These are phyloP conservation scores for Bradypodion pumilum DNA, from an alignment of 2,797 vertebrate species.

Conservation along the genomic window DNA sequence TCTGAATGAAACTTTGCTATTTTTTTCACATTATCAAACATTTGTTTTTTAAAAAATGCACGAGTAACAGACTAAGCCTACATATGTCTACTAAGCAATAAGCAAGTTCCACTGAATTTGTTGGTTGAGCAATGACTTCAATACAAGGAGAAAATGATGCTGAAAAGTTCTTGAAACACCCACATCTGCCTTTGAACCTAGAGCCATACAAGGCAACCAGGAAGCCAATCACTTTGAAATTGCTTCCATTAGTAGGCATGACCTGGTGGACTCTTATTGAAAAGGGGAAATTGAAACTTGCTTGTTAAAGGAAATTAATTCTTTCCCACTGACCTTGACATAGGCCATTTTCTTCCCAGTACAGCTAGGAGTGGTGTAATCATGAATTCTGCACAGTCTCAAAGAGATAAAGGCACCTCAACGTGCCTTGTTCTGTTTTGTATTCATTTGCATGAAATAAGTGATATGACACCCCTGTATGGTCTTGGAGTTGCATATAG, in stretches of 20 bases:
- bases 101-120: too few relatives aligned
- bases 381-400: not conserved
- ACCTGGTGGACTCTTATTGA: not conserved
- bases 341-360: not conserved
- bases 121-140: too few relatives aligned
- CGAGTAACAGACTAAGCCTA: not conserved
- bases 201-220: not conserved
- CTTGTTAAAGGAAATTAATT: conserved; percentile 23
- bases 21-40: not conserved
- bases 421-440: not conserved
- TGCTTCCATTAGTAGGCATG: conserved; percentile 13
- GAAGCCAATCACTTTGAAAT: not conserved
- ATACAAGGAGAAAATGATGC: not conserved
- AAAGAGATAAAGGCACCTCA: not conserved
- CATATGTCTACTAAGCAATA: not conserved
- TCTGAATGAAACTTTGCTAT: not conserved
- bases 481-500: not conserved
- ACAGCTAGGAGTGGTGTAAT: too few relatives aligned
- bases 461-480: not conserved
- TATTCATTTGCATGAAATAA: not conserved
- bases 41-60: not conserved
- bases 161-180: conserved; percentile 4
- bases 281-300: not conserved
- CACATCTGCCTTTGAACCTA: not conserved
- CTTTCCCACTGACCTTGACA: not conserved